Evolutionary conservation across 2,113 vertebrate species (phyloP).

Genomic region (Gymnorhina tibicen): DNA sequence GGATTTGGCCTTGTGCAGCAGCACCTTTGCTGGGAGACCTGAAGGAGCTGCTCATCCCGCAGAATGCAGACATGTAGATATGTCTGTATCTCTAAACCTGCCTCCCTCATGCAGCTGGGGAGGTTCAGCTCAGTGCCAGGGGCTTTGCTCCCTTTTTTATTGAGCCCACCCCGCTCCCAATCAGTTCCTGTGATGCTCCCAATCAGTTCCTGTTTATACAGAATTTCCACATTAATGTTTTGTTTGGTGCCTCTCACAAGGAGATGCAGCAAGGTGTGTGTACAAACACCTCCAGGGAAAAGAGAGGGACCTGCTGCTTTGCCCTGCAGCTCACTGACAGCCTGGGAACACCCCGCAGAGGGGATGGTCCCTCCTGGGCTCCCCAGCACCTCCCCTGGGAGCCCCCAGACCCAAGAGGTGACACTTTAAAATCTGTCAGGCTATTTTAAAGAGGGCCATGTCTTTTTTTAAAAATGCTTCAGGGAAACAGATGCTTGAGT

Average conservation of each 20-base stretch:
- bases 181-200: rapidly evolving
- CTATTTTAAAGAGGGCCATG: not conserved
- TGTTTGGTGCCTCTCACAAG: not conserved
- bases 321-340: not conserved
- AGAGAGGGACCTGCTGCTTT: not conserved
- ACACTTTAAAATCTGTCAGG: not conserved
- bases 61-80: not conserved
- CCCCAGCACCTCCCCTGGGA: not conserved
- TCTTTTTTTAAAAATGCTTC: not conserved
- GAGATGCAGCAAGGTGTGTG: not conserved
- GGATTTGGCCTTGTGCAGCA: not conserved
- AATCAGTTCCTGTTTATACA: rapidly evolving
- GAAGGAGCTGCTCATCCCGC: not conserved
- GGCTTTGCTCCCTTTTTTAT: not conserved
- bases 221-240: not conserved
- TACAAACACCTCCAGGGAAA: not conserved
- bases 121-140: not conserved
- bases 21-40: not conserved
- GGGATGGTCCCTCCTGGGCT: not conserved
- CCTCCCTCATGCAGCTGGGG: not conserved
- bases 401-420: not conserved
- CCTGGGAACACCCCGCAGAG: not conserved
- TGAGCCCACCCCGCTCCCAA: rapidly evolving
- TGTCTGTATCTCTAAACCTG: not conserved
- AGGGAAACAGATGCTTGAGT: conserved; percentile 35